These are phyloP conservation scores for Malurus elegans DNA, from an alignment of 2,113 vertebrate species.

Conservation along the genomic window DNA sequence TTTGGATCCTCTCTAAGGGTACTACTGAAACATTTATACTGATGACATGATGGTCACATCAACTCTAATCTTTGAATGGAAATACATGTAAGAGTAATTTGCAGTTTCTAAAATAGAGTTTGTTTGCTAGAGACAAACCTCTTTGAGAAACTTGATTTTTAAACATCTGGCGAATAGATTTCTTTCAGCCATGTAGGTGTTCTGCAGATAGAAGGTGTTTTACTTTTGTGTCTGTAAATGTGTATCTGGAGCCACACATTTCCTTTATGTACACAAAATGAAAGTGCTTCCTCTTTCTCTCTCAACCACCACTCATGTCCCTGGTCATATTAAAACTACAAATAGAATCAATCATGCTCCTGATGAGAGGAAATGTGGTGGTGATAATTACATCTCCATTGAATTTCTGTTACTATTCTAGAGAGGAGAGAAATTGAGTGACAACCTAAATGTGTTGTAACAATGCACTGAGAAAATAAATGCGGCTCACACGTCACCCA, in stretches of 20 bases:
- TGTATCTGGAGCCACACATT: background rate
- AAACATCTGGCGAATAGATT: background rate
- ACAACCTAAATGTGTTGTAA: background rate
- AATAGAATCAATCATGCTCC: background rate
- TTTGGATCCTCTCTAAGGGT: background rate
- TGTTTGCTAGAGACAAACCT: background rate
- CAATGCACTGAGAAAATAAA: background rate
- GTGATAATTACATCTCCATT: slow-evolving; percentile 11
- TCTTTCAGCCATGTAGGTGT: background rate
- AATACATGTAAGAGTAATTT: background rate
- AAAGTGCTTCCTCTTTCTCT: slow-evolving; percentile 3
- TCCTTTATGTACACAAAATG: background rate
- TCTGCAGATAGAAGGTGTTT: background rate
- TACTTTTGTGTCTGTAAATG: background rate
- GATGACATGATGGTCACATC: background rate
- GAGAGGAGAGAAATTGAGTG: background rate
- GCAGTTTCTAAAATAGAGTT: background rate
- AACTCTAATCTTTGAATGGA: background rate
- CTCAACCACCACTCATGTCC: background rate
- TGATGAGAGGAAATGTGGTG: slow-evolving; percentile 7
- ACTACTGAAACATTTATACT: background rate
- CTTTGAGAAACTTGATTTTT: background rate
- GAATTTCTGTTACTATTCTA: slow-evolving; percentile 21
- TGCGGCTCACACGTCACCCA: background rate
- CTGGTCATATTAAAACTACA: background rate